Evolutionary conservation across 2,797 vertebrate species (phyloP), one percentile per base, ranked within the genome.

Genomic region (Ctenopoma multispine): DNA sequence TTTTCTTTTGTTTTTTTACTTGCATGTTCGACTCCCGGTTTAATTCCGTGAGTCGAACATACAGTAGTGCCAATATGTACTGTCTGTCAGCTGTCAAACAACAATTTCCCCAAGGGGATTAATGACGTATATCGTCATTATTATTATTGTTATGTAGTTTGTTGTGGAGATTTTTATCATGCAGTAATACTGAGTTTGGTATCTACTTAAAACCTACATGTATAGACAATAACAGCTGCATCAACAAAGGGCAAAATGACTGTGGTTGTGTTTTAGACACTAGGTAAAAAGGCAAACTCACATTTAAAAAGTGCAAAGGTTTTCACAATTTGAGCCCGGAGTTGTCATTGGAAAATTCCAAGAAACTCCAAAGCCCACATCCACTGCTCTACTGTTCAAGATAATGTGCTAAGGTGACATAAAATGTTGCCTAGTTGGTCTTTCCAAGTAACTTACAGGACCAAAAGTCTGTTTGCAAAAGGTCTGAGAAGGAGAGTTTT

Each of bases 181-280:
- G 27, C 27, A 29, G 27, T 29, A 3, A 29, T 29, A 29, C 4
- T 4, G 27, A 29, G 27, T 29, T 73, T 38, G 58, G 47, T 41
- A 57, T 62, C 29, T 41, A 54, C 59, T 50, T 10, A 46, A 82
- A 23, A 51, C n/a, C 17, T 18, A 53, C 9, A 67, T 31, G 23
- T 46, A 13, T 36, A 71, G 49, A 62, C 65, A 41, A 69, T 44
- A 51, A 80, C 38, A 56, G 29, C 40, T 63, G 20, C 27, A 56
- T 24, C 29, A 57, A 38, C 21, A 56, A 59, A 61, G 4, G n/a
- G 3, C 41, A 23, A 38, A 7, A 29, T 20, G 23, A 51, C 4
- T 46, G 15, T 13, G 20, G 7, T 29, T 53, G 9, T 1, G 0
- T 3, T 57, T 8, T 8, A n/a, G 44, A 61, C 40, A 60, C 5